A percentile compares a stretch with the other conserved stretches of the same genome.
Conservation (phyloP, 1,140 invertebrate species). For the Littorina saxatilis region DNA sequence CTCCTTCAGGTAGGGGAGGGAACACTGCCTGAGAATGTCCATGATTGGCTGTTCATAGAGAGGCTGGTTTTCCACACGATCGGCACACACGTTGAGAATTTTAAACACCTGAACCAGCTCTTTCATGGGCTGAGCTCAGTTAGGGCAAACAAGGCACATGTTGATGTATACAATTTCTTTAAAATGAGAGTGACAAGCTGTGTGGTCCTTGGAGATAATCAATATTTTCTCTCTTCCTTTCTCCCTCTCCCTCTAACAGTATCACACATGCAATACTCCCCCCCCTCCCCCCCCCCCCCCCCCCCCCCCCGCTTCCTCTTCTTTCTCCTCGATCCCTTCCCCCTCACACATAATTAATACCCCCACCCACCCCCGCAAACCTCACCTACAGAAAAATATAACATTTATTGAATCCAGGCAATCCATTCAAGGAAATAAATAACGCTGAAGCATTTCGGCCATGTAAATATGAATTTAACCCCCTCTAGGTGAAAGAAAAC, state of each 20-base stretch:
- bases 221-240: not conserved
- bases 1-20: slow-evolving; percentile 74
- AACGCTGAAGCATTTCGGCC: no score
- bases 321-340: no score
- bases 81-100: slow-evolving; percentile 73
- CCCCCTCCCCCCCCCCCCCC: not conserved
- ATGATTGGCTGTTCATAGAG: slow-evolving; percentile 71
- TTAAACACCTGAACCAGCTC: slow-evolving; percentile 74
- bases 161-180: not conserved
- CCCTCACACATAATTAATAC: no score
- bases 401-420: no score
- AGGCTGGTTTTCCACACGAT: slow-evolving; percentile 66
- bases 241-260: not conserved
- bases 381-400: no score
- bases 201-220: not conserved
- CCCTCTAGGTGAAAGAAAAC: no score
- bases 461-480: no score
- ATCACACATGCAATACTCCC: not conserved
- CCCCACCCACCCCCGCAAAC: no score
- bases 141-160: slow-evolving; percentile 26
- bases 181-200: not conserved
- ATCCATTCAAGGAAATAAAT: no score
- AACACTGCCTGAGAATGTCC: slow-evolving; percentile 71
- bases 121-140: slow-evolving; percentile 68
- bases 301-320: no score